A percentile compares a stretch with the other conserved stretches of the same genome.
phyloP scores from a whole-genome alignment of 2,113 vertebrate genomes.

The Dromiciops gliroides region DNA sequence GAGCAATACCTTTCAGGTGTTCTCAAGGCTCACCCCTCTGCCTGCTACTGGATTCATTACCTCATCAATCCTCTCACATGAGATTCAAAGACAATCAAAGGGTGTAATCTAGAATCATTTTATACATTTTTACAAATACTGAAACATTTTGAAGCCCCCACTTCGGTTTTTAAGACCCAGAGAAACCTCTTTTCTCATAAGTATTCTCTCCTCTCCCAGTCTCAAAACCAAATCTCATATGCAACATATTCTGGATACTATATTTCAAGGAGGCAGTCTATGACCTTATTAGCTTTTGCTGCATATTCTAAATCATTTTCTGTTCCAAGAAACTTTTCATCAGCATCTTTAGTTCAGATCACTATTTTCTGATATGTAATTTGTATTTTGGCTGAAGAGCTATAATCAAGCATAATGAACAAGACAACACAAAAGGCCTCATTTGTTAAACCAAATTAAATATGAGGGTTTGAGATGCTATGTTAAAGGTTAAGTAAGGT shows the following conservation, averaged over 20 bases:
- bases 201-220: not conserved
- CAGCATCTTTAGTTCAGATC: conserved; percentile 13
- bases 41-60: not conserved
- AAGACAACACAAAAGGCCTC: not conserved
- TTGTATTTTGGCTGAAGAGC: not conserved
- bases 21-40: not conserved
- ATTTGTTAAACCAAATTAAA: conserved; percentile 4
- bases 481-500: not conserved
- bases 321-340: not conserved
- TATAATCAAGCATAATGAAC: not conserved
- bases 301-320: not conserved
- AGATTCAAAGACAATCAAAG: not conserved
- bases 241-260: not conserved
- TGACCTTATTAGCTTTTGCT: not conserved
- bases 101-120: not conserved
- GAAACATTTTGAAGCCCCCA: not conserved
- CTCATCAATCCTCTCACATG: not conserved
- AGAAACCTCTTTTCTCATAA: not conserved
- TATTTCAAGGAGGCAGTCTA: not conserved
- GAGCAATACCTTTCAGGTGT: not conserved
- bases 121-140: not conserved
- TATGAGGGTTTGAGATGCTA: not conserved
- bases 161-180: not conserved
- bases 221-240: not conserved
- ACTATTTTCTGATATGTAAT: not conserved